phyloP scores from a whole-genome alignment of 2,113 vertebrate species.

The Chaetodon trifascialis region DNA sequence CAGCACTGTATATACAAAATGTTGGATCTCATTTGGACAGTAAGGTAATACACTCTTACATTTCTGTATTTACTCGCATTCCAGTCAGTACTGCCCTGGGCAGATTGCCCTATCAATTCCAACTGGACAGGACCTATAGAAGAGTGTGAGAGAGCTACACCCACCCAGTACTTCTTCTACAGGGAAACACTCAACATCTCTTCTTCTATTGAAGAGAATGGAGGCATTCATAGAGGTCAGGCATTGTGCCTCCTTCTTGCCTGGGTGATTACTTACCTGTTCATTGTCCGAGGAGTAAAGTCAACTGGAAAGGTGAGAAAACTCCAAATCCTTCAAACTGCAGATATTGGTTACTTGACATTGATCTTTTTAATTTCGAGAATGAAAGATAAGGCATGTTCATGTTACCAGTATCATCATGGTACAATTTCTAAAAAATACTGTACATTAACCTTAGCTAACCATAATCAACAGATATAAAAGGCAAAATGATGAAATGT shows the following conservation, averaged over 20 bases:
- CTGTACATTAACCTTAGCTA: no score
- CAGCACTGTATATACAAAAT: neutral
- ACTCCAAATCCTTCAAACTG: neutral
- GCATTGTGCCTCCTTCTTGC: slow-evolving; percentile 89
- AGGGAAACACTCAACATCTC: slow-evolving; percentile 93
- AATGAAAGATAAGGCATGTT: no score
- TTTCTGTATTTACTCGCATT: slow-evolving; percentile 45
- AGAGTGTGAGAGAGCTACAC: slow-evolving; percentile 88
- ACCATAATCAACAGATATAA: no score
- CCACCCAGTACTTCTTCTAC: slow-evolving; percentile 98
- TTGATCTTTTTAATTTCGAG: no score
- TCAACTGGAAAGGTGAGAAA: slow-evolving; percentile 90
- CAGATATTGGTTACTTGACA: no score
- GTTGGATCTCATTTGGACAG: neutral
- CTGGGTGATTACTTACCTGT: slow-evolving; percentile 92
- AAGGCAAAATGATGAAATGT: no score
- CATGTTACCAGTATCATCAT: no score
- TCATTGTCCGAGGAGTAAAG: slow-evolving; percentile 89
- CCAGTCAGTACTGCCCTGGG: slow-evolving; percentile 92
- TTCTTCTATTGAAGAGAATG: slow-evolving; percentile 86
- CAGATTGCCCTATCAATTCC: slow-evolving; percentile 88
- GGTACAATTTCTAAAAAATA: no score
- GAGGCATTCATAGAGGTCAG: slow-evolving; percentile 88
- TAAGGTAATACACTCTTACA: neutral
- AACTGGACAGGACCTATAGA: slow-evolving; percentile 87